Percentiles rank a stretch among this genome's conserved stretches.
Evolutionary conservation across 1,140 invertebrate genomes (phyloP).

Genomic region (Batillaria attramentaria): DNA sequence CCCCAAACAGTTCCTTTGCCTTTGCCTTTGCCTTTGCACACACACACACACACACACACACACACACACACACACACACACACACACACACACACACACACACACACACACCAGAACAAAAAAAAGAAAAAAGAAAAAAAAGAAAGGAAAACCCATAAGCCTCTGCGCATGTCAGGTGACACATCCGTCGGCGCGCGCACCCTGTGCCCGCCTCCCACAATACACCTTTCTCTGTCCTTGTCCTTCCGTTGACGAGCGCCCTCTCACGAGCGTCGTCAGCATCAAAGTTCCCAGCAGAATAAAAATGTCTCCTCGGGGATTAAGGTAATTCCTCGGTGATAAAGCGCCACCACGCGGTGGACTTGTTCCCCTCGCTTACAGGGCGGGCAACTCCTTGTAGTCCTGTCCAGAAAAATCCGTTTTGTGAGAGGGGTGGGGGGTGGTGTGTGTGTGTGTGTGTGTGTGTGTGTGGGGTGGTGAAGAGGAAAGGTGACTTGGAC

Average conservation of each 20-base stretch:
- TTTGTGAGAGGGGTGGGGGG: not conserved
- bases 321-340: constrained; percentile 17
- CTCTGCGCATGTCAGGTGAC: not conserved
- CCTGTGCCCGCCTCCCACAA: not conserved
- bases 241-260: not conserved
- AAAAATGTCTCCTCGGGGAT: constrained; percentile 22
- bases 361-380: constrained; percentile 12
- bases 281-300: constrained; percentile 17
- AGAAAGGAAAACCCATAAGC: no score
- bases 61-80: no score
- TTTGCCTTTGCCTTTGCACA: no score
- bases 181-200: not conserved
- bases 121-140: no score
- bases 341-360: not conserved
- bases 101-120: not conserved
- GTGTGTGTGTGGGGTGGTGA: no score
- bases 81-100: not conserved
- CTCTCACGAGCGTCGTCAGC: constrained; percentile 10
- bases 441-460: no score
- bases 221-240: not conserved
- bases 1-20: no score
- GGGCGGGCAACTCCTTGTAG: constrained; percentile 11
- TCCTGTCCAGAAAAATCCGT: not conserved
- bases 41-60: no score
- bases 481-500: no score